These are phyloP conservation scores for Ridgeia piscesae DNA, from an alignment of 1,140 invertebrate species.

Conservation along the genomic window DNA sequence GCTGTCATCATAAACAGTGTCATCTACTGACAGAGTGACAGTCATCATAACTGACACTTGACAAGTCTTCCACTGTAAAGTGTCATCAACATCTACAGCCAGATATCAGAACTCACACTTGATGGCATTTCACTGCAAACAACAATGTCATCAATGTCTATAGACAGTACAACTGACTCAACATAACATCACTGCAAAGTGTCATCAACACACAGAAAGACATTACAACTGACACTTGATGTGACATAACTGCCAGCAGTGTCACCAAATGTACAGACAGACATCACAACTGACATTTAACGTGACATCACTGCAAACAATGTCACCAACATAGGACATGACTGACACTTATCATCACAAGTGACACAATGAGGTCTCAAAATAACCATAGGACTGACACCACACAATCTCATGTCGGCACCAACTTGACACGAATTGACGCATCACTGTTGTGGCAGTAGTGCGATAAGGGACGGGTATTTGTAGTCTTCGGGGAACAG, in stretches of 20 bases:
- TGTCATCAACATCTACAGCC: too few species aligned
- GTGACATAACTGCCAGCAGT: background rate
- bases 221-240: background rate
- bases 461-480: constrained; percentile 91
- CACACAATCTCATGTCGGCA: background rate
- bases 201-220: background rate
- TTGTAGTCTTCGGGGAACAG: constrained; percentile 96
- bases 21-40: too few species aligned
- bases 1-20: too few species aligned
- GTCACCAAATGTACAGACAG: background rate
- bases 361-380: background rate
- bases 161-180: too few species aligned
- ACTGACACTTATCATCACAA: background rate
- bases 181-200: too few species aligned
- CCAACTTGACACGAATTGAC: background rate
- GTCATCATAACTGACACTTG: too few species aligned
- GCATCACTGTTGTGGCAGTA: constrained; percentile 69
- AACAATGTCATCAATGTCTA: too few species aligned
- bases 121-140: too few species aligned
- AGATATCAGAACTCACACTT: too few species aligned
- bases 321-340: background rate
- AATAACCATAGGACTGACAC: background rate
- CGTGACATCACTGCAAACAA: background rate
- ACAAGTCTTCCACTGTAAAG: too few species aligned
- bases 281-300: background rate